Conservation (phyloP, 2,797 vertebrate species). For the Ptychadena robeensis region DNA sequence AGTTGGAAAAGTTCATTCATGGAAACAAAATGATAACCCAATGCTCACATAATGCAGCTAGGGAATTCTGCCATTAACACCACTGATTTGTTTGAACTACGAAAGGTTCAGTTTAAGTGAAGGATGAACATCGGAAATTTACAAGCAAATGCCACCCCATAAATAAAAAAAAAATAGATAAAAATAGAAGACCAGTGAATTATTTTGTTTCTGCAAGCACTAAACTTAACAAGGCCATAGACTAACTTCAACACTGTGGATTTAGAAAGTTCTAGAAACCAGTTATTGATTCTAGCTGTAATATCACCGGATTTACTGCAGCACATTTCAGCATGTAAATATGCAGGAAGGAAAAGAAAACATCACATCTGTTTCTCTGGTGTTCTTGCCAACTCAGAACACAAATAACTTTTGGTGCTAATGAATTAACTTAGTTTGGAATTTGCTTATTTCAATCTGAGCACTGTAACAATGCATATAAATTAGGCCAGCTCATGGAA, state of each 20-base stretch:
- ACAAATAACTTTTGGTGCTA: conserved; percentile 50
- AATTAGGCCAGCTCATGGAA: conserved; percentile 19
- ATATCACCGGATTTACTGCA: conserved; percentile 16
- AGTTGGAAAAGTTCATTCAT: too few relatives aligned
- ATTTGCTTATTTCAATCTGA: conserved; percentile 44
- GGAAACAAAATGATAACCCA: too few relatives aligned
- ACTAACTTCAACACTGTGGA: background rate
- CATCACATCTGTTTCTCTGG: conserved; percentile 42
- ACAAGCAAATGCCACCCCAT: too few relatives aligned
- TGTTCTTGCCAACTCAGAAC: conserved; percentile 42
- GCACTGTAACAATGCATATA: conserved; percentile 43
- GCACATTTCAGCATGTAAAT: conserved; percentile 36
- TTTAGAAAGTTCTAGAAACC: conserved; percentile 24
- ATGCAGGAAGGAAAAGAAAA: background rate
- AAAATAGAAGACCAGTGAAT: too few relatives aligned
- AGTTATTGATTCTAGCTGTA: conserved; percentile 9
- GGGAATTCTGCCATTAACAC: too few relatives aligned
- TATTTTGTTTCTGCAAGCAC: too few relatives aligned
- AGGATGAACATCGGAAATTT: too few relatives aligned
- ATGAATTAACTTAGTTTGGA: conserved; percentile 40
- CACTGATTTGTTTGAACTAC: too few relatives aligned
- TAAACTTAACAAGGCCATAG: background rate
- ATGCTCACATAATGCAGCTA: too few relatives aligned
- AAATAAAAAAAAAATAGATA: too few relatives aligned
- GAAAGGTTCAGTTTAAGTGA: too few relatives aligned